phyloP scores from a whole-genome alignment of 2,113 vertebrate genomes.

The Nothocercus julius region DNA sequence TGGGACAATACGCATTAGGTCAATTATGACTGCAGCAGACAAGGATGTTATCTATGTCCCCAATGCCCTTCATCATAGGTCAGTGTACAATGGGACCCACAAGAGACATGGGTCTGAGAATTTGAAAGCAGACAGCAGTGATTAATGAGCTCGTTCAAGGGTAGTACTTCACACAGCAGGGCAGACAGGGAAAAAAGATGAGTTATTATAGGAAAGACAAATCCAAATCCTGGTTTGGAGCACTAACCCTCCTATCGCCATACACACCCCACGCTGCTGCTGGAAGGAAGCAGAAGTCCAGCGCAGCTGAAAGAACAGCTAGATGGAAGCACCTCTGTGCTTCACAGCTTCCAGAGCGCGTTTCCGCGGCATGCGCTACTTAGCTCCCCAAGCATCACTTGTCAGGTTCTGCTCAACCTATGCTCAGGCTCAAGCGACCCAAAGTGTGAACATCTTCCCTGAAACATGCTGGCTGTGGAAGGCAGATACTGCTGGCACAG shows the following conservation, averaged over 20 bases:
- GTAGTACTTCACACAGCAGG: background rate
- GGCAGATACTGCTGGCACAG: background rate
- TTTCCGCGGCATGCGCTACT: background rate
- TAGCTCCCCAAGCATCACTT: background rate
- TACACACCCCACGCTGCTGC: rapidly evolving
- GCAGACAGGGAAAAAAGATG: rapidly evolving
- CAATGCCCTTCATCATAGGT: background rate
- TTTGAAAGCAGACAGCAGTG: background rate
- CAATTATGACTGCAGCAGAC: background rate
- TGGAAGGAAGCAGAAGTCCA: background rate
- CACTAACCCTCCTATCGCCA: background rate
- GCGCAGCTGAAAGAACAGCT: background rate
- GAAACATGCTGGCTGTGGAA: background rate
- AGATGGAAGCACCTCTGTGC: rapidly evolving
- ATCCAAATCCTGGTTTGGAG: background rate
- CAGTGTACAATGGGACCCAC: background rate
- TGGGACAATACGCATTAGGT: background rate
- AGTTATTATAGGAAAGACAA: background rate
- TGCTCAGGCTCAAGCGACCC: rapidly evolving
- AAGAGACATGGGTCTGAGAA: background rate
- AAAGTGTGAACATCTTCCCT: background rate
- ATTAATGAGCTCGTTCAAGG: rapidly evolving
- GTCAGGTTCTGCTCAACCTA: background rate
- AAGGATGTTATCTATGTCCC: rapidly evolving
- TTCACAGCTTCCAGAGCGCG: rapidly evolving